Evolutionary conservation across 2,888 invertebrate species (phyloP).

Genomic region (Yponomeuta evonymella): DNA sequence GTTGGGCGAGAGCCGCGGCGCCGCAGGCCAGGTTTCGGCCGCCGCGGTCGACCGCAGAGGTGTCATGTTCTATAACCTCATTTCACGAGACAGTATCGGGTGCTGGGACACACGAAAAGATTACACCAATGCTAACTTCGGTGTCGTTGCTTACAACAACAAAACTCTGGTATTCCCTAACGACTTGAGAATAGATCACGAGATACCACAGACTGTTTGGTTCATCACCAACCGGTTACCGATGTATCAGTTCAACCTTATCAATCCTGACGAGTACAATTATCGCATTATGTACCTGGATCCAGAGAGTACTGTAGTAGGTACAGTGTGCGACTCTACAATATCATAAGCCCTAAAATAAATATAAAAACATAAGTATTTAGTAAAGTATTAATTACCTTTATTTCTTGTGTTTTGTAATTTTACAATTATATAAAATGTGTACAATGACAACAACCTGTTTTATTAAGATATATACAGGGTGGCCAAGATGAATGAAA

Average conservation of each 20-base stretch:
- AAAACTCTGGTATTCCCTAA: slow-evolving; percentile 85
- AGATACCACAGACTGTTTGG: slow-evolving; percentile 83
- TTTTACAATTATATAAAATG: no score
- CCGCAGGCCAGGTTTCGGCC: slow-evolving; percentile 83
- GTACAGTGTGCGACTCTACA: slow-evolving; percentile 74
- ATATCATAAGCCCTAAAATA: not conserved
- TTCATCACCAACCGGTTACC: slow-evolving; percentile 85
- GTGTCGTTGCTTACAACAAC: slow-evolving; percentile 78
- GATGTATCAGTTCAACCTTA: slow-evolving; percentile 81
- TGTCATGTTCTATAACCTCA: slow-evolving; percentile 88
- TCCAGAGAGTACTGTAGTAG: slow-evolving; percentile 75
- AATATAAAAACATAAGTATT: not conserved
- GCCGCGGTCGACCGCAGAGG: slow-evolving; percentile 84
- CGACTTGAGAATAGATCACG: slow-evolving; percentile 85
- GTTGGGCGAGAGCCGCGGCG: slow-evolving; percentile 73
- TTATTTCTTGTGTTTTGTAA: not conserved
- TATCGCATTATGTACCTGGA: slow-evolving; percentile 83
- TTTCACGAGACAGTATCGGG: slow-evolving; percentile 85
- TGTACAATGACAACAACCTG: no score
- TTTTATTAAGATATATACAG: no score
- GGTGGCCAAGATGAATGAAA: no score
- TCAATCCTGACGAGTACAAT: slow-evolving; percentile 81
- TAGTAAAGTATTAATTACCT: not conserved
- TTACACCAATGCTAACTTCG: slow-evolving; percentile 79
- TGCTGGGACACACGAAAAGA: slow-evolving; percentile 90